These are phyloP conservation scores for Taxidea taxus DNA, from an alignment of 2,113 vertebrate species.

Conservation along the genomic window DNA sequence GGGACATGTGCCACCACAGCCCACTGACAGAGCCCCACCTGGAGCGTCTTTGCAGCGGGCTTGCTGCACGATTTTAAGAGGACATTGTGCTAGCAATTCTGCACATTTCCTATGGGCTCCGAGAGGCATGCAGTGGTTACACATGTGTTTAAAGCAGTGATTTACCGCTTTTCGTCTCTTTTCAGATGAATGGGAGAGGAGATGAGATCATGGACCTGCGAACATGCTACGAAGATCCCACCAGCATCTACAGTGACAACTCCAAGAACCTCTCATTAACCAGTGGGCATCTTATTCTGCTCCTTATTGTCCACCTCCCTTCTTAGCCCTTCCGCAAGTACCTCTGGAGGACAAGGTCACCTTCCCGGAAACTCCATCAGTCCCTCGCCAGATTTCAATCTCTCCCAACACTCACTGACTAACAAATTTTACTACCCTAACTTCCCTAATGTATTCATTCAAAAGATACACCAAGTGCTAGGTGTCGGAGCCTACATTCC, in stretches of 20 bases:
- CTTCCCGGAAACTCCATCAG: not conserved
- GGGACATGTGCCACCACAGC: not conserved
- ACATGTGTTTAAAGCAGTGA: not conserved
- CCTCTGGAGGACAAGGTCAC: not conserved
- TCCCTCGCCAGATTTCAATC: not conserved
- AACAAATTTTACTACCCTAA: not conserved
- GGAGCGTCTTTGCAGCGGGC: not conserved
- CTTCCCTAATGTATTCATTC: constrained; percentile 18
- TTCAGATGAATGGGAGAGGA: not conserved
- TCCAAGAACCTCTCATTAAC: not conserved
- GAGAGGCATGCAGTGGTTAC: not conserved
- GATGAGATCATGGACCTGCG: not conserved
- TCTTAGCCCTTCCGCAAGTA: not conserved
- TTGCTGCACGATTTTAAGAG: not conserved
- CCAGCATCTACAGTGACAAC: not conserved
- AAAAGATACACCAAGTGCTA: not conserved
- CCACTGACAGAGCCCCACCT: not conserved
- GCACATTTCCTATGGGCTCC: not conserved
- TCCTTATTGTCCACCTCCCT: not conserved
- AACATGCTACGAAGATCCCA: not conserved
- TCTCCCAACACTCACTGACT: not conserved
- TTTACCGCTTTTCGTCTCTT: not conserved
- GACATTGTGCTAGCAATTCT: not conserved
- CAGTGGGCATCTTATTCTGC: not conserved
- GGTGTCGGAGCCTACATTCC: not conserved